phyloP scores from a whole-genome alignment of 2,888 invertebrate genomes.

The Quadroppia sp. region DNA sequence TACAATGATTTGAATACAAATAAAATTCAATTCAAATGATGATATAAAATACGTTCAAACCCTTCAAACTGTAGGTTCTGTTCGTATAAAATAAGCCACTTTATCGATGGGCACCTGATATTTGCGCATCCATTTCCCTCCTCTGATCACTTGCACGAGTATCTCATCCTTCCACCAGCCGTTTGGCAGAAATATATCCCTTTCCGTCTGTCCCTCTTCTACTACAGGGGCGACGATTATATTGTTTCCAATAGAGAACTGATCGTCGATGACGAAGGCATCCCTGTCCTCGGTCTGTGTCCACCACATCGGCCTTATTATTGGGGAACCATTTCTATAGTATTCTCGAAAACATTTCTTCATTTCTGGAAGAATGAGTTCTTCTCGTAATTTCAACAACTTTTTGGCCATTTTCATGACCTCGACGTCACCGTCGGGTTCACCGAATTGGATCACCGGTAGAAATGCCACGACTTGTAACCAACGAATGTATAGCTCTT shows the following conservation, averaged over 20 bases:
- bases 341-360: constrained; percentile 73
- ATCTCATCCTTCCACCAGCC: constrained; percentile 92
- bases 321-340: constrained; percentile 72
- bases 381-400: constrained; percentile 61
- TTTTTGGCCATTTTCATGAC: constrained; percentile 48
- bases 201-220: constrained; percentile 63
- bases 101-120: constrained; percentile 55
- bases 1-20: background rate
- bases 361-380: constrained; percentile 65
- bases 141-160: constrained; percentile 73
- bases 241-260: constrained; percentile 84
- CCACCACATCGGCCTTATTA: constrained; percentile 87
- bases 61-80: constrained; percentile 39
- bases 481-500: constrained; percentile 84
- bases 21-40: background rate
- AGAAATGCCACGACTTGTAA: constrained; percentile 82
- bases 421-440: constrained; percentile 75
- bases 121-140: constrained; percentile 84
- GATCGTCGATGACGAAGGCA: constrained; percentile 71
- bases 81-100: constrained; percentile 49
- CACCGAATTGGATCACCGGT: constrained; percentile 85
- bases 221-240: constrained; percentile 84
- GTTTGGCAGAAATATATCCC: constrained; percentile 78
- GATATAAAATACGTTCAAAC: background rate
- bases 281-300: constrained; percentile 72